Base-by-base conservation (phyloP, 2,888 invertebrate genomes). In the Tholera decimalis region DNA sequence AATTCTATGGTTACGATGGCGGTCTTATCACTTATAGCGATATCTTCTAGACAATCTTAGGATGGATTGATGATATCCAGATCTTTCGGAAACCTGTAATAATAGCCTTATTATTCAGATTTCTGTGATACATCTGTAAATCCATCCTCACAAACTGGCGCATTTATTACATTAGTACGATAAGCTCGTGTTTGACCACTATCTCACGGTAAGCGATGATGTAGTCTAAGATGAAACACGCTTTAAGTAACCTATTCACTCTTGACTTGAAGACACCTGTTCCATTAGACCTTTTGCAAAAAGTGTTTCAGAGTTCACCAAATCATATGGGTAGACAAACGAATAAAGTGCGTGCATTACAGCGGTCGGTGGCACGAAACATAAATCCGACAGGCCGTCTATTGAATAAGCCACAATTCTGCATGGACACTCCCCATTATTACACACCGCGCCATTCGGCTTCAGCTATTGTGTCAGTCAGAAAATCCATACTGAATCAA, bases 381-480 rank as follows among this genome's bases (percentile, higher is more conserved):
- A 75, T 83, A 83, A 83, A 81, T 81, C 67, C 50, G 63, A 68
- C 72, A 68, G 71, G 65, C 67, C 73, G 73, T 75, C 81, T 77
- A 77, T 79, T 76, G 79, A 73, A 77, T 77, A 69, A 74, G 74
- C 80, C 66, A 76, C 80, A 77, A 65, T 84, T 86, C 83, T 80
- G 83, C 82, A 81, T 83, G 79, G 80, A 61, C 83, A 79, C 83
- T 82, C 84, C 82, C 82, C 71, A 76, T 85, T 85, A 84, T 87
- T 85, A 88, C 85, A 82, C 78, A 82, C 73, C 73, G 76, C 68
- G 68, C 60, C 26, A 67, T 60, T 80, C 80, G 72, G 60, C 65
- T 82, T 79, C 80, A 47, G 39, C 70, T 78, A 84, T 84, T 86
- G 83, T 87, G 83, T 82, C 81, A 82, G 80, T 79, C 78, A 76